Percentiles rank a stretch among this genome's conserved stretches.
Evolutionary conservation across 2,888 invertebrate genomes (phyloP).

Genomic region (Eueremaeus valkanovi): DNA sequence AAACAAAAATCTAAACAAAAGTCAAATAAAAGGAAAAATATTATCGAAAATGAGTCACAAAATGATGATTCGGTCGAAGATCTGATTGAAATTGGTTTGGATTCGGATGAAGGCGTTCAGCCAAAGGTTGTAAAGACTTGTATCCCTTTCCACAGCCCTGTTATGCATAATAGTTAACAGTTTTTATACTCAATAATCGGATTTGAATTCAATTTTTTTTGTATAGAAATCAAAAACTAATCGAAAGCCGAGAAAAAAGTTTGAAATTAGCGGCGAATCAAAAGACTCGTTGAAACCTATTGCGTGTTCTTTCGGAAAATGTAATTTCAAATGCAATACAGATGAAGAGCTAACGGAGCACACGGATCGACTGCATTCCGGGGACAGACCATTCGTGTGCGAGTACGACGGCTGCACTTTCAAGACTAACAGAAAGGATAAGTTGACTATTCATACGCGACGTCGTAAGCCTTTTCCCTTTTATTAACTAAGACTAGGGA

Average conservation of each 20-base stretch:
- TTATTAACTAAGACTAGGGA: no score
- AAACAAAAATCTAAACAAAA: not conserved
- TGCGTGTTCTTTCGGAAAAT: constrained; percentile 10
- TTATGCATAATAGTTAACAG: no score
- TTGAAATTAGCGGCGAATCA: not conserved
- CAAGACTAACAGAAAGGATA: constrained; percentile 46
- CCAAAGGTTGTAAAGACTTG: not conserved
- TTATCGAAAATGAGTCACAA: not conserved
- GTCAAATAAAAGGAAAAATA: not conserved
- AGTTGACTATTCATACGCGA: constrained; percentile 47
- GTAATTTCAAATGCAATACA: constrained; percentile 15
- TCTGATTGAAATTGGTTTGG: not conserved
- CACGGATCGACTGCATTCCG: constrained; percentile 57
- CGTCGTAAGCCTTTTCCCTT: constrained; percentile 36
- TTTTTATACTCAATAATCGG: no score
- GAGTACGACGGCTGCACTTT: constrained; percentile 51
- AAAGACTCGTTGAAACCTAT: not conserved
- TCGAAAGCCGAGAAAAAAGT: not conserved
- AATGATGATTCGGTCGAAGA: not conserved
- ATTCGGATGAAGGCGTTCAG: not conserved
- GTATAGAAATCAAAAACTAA: not conserved
- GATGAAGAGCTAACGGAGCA: not conserved
- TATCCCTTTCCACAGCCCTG: no score
- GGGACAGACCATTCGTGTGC: constrained; percentile 66
- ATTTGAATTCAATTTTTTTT: not conserved